Evolutionary conservation across 2,113 vertebrate species (phyloP).

Genomic region (Upupa epops): DNA sequence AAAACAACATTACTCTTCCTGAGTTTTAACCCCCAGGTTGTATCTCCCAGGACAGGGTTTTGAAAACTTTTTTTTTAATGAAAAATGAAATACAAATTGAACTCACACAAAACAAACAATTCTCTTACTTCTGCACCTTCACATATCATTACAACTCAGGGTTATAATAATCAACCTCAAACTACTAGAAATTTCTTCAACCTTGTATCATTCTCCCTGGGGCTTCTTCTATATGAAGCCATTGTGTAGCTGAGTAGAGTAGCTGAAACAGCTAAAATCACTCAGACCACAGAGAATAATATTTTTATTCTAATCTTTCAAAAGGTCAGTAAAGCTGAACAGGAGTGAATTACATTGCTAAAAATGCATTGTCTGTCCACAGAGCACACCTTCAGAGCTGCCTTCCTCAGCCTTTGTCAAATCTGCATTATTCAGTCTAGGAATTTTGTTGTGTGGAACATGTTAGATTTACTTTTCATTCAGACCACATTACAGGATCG

Average conservation of each 20-base stretch:
- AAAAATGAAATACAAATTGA: not conserved
- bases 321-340: conserved; percentile 74
- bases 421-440: conserved; percentile 47
- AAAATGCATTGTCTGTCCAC: conserved; percentile 65
- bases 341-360: conserved; percentile 65
- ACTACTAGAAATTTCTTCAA: conserved; percentile 28
- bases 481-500: not conserved
- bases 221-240: conserved; percentile 35
- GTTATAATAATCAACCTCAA: not conserved
- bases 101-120: not conserved
- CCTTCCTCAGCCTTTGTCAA: conserved; percentile 26
- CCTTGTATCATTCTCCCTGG: not conserved
- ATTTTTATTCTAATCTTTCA: conserved; percentile 74
- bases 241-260: conserved; percentile 40
- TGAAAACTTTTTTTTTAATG: not conserved
- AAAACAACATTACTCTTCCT: not conserved
- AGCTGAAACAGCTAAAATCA: conserved; percentile 43
- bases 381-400: conserved; percentile 49
- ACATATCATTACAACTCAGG: not conserved
- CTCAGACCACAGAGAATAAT: conserved; percentile 56
- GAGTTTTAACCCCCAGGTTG: not conserved
- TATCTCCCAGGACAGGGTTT: not conserved
- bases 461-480: not conserved
- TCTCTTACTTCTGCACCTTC: not conserved
- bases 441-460: not conserved